These are phyloP conservation scores for Hippocampus guttulatus DNA, from an alignment of 2,113 vertebrate genomes.

Conservation along the genomic window DNA sequence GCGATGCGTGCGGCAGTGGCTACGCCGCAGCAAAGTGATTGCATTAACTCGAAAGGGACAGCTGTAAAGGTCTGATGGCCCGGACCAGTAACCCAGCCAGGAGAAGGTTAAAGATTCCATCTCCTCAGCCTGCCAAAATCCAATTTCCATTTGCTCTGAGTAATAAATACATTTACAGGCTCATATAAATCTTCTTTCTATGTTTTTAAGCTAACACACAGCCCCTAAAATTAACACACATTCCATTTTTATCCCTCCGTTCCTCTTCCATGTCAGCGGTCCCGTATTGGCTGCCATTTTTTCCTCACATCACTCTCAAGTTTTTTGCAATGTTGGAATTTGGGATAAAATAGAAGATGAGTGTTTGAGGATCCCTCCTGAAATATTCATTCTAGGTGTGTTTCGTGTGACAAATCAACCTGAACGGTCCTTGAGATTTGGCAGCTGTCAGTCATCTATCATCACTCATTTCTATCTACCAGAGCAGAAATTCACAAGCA, in stretches of 20 bases:
- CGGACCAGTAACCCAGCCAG: neutral
- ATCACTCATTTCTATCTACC: conserved; percentile 16
- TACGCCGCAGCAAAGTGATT: neutral
- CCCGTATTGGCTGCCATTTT: conserved; percentile 31
- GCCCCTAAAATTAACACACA: neutral
- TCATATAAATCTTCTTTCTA: neutral
- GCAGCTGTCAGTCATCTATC: conserved; percentile 52
- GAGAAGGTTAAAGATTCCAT: neutral
- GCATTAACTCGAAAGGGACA: neutral
- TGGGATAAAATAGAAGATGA: neutral
- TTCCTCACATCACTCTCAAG: conserved; percentile 23
- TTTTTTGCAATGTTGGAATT: conserved; percentile 26
- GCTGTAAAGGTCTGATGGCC: neutral
- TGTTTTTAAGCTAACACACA: neutral
- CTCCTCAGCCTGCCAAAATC: neutral
- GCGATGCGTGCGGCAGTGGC: neutral
- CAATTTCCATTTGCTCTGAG: neutral
- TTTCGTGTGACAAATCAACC: conserved; percentile 31
- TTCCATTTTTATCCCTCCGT: neutral
- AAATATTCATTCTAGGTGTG: conserved; percentile 17
- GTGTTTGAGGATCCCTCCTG: neutral
- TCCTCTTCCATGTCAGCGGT: neutral
- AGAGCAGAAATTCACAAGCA: neutral
- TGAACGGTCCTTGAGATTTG: conserved; percentile 28
- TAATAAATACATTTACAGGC: neutral